phyloP scores from a whole-genome alignment of 1,140 invertebrate species.

The Eupristina koningsbergeri region DNA sequence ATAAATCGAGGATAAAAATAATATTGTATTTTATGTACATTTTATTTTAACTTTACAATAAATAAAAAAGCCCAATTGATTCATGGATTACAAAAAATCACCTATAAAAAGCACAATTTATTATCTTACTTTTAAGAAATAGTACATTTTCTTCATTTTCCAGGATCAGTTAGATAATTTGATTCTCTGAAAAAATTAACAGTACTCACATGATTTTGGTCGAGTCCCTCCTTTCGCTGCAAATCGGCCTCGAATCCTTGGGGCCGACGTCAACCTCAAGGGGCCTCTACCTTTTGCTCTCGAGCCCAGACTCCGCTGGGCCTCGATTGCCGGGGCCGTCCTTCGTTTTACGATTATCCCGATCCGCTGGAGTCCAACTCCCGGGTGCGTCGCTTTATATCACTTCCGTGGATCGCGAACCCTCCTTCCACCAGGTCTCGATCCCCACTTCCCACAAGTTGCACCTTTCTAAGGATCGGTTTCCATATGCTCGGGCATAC shows the following conservation, averaged over 20 bases:
- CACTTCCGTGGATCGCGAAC: slow-evolving; percentile 62
- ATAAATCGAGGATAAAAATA: too few relatives aligned
- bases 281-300: background rate
- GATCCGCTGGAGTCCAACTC: slow-evolving; percentile 49
- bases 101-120: too few relatives aligned
- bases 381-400: slow-evolving; percentile 67
- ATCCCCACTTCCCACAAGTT: slow-evolving; percentile 51
- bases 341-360: background rate
- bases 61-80: too few relatives aligned
- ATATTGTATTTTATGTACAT: too few relatives aligned
- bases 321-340: background rate
- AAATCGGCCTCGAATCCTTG: background rate
- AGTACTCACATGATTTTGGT: background rate
- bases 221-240: background rate
- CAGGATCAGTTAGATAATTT: too few relatives aligned
- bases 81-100: too few relatives aligned
- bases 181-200: too few relatives aligned
- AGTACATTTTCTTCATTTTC: too few relatives aligned
- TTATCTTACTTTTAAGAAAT: too few relatives aligned
- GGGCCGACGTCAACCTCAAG: background rate
- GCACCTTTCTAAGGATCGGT: slow-evolving; percentile 45
- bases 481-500: background rate
- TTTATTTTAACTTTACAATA: too few relatives aligned
- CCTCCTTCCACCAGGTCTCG: slow-evolving; percentile 56
- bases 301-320: too few relatives aligned